Evolutionary conservation across 2,888 invertebrate species (phyloP), one percentile per base, ranked within the genome.

Genomic region (Periphyllus acericola): DNA sequence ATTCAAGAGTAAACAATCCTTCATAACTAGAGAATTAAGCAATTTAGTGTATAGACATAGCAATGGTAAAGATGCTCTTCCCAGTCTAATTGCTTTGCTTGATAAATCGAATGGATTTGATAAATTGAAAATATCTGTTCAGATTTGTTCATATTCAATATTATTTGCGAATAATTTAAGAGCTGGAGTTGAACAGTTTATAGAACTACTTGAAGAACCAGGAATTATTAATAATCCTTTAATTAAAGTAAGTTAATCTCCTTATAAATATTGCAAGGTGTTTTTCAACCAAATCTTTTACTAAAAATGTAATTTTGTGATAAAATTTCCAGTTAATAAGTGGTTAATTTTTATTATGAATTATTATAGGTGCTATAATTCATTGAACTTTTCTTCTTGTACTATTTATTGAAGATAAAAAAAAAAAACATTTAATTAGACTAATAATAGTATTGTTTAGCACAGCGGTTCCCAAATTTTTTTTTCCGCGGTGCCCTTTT

Each of bases 81-180:
- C 78, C 68, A 4, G 21, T 25, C 40, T 85, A 5, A 66, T 29
- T 68, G 0, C 68, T n/a, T 78, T 85, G 52, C 14, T 68, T n/a
- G 21, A 34, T 21, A 71, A 71, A 52, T 76, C 52, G 52, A n/a
- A 71, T 52, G 68, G 76, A 21, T 0, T 11, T 3, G 46, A 79
- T 52, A 78, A 79, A 36, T 71, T 17, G 8, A 85, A 52, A 71
- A 36, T 85, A 46, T 34, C 79, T 34, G 76, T 71, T 79, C 78
- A 85, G 29, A n/a, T 85, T n/a, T 85, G 78, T 85, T 85, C 85
- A 34, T 85, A 79, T 29, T 25, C n/a, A 36, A 68, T 85, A 78
- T 71, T 85, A 32, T 85, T 85, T 14, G 11, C 19, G 14, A 71
- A 79, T 9, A 55, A 85, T 9, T 34, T 85, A 79, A 85, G 6